Percentiles rank a stretch among this genome's conserved stretches.
These are phyloP conservation scores for Campoletis sonorensis DNA, from an alignment of 1,140 invertebrate species.

Conservation along the genomic window DNA sequence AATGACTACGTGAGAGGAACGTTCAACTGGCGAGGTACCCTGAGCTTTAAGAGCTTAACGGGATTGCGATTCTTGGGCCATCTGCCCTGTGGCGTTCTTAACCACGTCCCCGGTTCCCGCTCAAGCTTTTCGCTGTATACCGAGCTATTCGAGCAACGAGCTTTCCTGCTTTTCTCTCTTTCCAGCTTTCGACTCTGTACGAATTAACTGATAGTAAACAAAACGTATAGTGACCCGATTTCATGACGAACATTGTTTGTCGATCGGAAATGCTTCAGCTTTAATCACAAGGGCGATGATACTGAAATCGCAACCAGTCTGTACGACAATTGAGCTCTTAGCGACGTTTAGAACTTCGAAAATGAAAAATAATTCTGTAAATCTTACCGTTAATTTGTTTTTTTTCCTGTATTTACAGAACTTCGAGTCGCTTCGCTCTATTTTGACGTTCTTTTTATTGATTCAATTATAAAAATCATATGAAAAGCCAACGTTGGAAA, in stretches of 20 bases:
- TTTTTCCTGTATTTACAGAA: no score
- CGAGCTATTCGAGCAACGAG: neutral
- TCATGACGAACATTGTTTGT: neutral
- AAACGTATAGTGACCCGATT: neutral
- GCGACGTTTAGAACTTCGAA: no score
- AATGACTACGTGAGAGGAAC: neutral
- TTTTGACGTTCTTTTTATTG: no score
- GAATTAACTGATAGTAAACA: constrained; percentile 2
- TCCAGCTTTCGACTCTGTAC: neutral
- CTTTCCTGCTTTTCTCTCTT: neutral
- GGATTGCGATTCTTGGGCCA: neutral
- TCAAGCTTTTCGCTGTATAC: neutral
- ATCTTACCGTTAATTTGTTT: no score
- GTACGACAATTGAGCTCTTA: no score
- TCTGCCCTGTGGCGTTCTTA: neutral
- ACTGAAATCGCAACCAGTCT: neutral
- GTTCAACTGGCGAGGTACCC: neutral
- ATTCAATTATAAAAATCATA: no score
- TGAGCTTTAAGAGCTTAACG: neutral
- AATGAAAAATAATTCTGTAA: no score
- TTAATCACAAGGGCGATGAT: neutral
- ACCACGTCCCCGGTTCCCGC: neutral
- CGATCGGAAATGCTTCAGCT: neutral
- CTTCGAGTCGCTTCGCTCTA: no score
- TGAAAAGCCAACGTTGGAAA: no score